These are phyloP conservation scores for Cephus spinipes DNA, from an alignment of 2,888 invertebrate species.

Conservation along the genomic window DNA sequence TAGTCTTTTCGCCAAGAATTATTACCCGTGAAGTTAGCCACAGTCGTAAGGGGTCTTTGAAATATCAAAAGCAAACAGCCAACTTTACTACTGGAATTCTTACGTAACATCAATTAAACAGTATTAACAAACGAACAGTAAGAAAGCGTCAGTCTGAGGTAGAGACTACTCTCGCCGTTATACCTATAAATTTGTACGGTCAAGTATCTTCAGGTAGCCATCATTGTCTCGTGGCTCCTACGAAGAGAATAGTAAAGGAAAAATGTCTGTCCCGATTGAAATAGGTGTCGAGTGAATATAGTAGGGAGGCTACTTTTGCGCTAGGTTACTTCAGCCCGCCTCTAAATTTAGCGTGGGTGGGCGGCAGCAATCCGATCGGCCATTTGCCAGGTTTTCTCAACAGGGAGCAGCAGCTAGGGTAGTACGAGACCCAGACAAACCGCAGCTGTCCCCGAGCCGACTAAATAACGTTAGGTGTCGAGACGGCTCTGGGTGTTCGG, in stretches of 20 bases:
- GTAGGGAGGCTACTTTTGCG: slow-evolving; percentile 30
- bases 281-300: not conserved
- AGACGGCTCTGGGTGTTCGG: not conserved
- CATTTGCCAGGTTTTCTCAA: slow-evolving; percentile 22
- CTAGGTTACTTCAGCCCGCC: slow-evolving; percentile 14
- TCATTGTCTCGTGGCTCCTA: not conserved
- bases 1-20: not conserved
- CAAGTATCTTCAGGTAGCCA: not conserved
- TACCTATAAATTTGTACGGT: not conserved
- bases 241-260: not conserved
- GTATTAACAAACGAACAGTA: not conserved
- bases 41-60: not conserved
- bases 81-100: no score
- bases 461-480: slow-evolving; percentile 28
- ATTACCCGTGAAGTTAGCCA: not conserved
- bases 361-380: slow-evolving; percentile 30
- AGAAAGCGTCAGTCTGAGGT: not conserved
- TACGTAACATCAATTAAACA: not conserved
- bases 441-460: slow-evolving; percentile 46
- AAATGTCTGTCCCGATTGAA: not conserved
- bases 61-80: not conserved
- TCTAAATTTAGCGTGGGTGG: slow-evolving; percentile 63
- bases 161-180: not conserved
- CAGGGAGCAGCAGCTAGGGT: not conserved
- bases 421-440: slow-evolving; percentile 33